Conservation (phyloP, 2,797 vertebrate genomes). For the Thripadectes ignobilis region DNA sequence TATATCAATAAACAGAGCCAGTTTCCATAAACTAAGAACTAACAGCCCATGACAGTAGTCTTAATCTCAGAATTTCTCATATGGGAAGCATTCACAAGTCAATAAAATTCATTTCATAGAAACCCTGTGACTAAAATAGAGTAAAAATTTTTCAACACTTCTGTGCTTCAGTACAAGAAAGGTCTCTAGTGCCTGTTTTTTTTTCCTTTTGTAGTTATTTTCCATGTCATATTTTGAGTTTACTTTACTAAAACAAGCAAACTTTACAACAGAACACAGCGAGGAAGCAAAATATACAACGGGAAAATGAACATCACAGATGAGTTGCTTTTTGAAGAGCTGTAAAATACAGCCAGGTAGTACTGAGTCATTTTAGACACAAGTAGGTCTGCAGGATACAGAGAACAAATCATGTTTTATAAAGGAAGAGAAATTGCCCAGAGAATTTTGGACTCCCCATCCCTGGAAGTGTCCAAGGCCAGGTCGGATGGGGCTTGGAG, state of each 20-base stretch:
- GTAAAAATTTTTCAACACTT: background rate
- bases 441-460: rapidly evolving
- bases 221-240: background rate
- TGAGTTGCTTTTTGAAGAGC: background rate
- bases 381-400: background rate
- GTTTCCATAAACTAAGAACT: background rate
- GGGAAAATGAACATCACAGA: background rate
- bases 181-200: rapidly evolving
- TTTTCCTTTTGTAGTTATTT: background rate
- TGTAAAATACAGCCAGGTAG: background rate
- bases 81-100: background rate
- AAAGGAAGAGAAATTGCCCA: background rate
- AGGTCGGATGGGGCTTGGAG: rapidly evolving
- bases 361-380: background rate
- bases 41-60: background rate
- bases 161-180: background rate
- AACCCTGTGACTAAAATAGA: background rate
- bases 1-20: background rate
- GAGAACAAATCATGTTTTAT: rapidly evolving
- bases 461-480: background rate
- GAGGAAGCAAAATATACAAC: background rate
- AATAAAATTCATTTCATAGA: background rate
- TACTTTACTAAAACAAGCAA: background rate
- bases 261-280: background rate
- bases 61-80: background rate